Conservation (phyloP, 2,113 vertebrate genomes). For the Erinaceus europaeus region DNA sequence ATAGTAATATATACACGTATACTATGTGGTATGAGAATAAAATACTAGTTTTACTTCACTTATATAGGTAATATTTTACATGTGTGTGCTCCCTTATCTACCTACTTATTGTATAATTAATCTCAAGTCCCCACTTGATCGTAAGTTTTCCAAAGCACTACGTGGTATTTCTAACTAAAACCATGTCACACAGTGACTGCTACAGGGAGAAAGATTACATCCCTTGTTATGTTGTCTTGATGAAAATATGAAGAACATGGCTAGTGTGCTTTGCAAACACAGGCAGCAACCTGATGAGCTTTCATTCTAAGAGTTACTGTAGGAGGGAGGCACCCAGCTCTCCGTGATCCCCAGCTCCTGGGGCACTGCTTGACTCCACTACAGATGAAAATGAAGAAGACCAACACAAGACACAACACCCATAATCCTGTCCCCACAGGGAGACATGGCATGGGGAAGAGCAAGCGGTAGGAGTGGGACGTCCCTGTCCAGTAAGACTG, state of each 20-base stretch:
- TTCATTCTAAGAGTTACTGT: background rate
- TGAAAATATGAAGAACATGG: background rate
- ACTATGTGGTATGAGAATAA: background rate
- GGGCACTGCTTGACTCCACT: no score
- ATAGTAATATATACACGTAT: background rate
- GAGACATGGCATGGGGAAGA: no score
- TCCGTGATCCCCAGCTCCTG: no score
- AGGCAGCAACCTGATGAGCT: background rate
- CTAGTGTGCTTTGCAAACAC: background rate
- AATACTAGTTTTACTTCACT: background rate
- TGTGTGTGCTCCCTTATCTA: background rate
- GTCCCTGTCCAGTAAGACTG: no score
- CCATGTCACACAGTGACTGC: background rate
- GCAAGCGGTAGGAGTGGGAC: no score
- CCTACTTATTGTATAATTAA: background rate
- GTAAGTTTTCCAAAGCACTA: background rate
- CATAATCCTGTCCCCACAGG: no score
- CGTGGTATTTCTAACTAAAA: background rate
- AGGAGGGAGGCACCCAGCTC: no score
- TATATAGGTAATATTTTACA: background rate
- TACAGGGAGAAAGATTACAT: no score
- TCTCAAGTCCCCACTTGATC: background rate
- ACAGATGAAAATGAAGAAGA: no score
- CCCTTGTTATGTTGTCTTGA: background rate
- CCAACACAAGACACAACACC: no score